Evolutionary conservation across 2,888 invertebrate genomes (phyloP).

Genomic region (Phorcus lineatus): DNA sequence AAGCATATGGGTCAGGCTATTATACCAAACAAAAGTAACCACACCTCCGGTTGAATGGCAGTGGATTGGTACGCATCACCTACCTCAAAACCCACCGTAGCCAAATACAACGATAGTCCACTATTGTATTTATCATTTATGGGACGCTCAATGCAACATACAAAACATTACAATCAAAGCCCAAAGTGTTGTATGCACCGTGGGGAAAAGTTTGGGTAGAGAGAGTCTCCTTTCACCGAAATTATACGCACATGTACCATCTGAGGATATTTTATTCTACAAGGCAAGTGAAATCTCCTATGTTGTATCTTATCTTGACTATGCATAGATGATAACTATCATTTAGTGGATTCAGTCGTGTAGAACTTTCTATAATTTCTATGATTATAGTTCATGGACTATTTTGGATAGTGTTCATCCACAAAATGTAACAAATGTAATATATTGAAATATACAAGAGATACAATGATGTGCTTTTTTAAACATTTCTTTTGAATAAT

Average conservation of each 20-base stretch:
- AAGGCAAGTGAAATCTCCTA: neutral
- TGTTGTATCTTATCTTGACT: neutral
- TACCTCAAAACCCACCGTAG: neutral
- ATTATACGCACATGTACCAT: neutral
- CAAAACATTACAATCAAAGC: neutral
- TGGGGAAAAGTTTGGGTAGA: neutral
- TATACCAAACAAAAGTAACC: slow-evolving; percentile 19
- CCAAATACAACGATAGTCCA: neutral
- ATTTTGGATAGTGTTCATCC: too few species aligned
- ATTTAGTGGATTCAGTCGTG: neutral
- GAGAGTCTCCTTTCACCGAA: neutral
- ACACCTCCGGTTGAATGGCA: slow-evolving; percentile 13
- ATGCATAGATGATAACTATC: neutral
- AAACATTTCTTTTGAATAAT: too few species aligned
- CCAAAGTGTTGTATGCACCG: neutral
- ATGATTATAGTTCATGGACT: too few species aligned
- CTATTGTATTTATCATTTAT: neutral
- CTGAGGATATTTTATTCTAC: neutral
- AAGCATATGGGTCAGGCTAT: neutral
- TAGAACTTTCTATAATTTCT: too few species aligned
- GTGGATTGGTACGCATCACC: slow-evolving; percentile 3
- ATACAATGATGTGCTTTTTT: too few species aligned
- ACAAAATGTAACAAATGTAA: too few species aligned
- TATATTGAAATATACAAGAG: too few species aligned
- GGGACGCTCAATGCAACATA: neutral